These are phyloP conservation scores for Drosophila tsacasi DNA, from an alignment of 1,140 invertebrate species.

Conservation along the genomic window DNA sequence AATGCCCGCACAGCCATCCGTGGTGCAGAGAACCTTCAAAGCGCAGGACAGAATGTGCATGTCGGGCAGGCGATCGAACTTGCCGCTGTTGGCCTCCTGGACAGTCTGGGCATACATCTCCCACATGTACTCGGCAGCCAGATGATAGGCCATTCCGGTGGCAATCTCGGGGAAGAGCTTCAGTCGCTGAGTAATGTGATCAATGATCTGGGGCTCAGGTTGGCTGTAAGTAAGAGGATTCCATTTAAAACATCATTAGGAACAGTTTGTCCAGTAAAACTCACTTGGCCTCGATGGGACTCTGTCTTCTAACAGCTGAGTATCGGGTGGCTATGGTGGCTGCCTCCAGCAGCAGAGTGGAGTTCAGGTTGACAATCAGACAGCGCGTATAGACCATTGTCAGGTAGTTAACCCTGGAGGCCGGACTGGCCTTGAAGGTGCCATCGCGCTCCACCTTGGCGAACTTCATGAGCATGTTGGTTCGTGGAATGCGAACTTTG, in stretches of 20 bases:
- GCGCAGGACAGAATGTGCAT: conserved; percentile 96
- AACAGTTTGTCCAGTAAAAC: conserved; percentile 14
- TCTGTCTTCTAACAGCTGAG: conserved; percentile 94
- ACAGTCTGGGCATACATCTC: conserved; percentile 93
- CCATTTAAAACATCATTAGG: background rate
- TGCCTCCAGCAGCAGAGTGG: conserved; percentile 91
- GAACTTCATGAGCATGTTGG: conserved; percentile 97
- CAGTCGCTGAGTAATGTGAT: conserved; percentile 97
- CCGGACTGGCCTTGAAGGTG: conserved; percentile 93
- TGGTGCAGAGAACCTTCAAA: conserved; percentile 94
- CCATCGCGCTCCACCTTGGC: conserved; percentile 94
- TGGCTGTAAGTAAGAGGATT: conserved; percentile 70
- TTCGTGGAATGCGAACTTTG: conserved; percentile 93
- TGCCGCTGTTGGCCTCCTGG: conserved; percentile 91
- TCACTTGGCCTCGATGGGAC: conserved; percentile 92
- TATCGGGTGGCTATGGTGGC: conserved; percentile 95
- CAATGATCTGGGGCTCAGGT: conserved; percentile 94
- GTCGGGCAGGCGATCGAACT: conserved; percentile 92
- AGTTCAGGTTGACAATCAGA: conserved; percentile 90
- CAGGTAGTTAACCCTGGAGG: conserved; percentile 95
- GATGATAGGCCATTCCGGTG: conserved; percentile 90
- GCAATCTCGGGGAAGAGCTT: conserved; percentile 95
- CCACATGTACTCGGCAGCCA: conserved; percentile 91
- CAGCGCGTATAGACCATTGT: conserved; percentile 98
- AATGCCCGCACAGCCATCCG: conserved; percentile 90